phyloP scores from a whole-genome alignment of 2,113 vertebrate species.

The Neotoma lepida region DNA sequence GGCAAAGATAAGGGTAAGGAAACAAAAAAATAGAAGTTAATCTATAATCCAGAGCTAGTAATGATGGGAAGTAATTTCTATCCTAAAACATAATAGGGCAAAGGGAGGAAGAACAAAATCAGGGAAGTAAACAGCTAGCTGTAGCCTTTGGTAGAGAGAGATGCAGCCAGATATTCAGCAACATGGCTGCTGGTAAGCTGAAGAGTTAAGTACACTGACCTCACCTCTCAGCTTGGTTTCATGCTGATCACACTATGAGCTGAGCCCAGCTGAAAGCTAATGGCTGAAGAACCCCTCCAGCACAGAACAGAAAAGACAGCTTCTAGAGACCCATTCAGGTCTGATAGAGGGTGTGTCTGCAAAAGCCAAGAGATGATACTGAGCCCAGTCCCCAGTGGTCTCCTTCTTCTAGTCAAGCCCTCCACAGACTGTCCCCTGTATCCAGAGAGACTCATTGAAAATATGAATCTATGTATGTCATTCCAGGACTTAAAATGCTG shows the following conservation, averaged over 20 bases:
- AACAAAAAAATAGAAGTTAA: background rate
- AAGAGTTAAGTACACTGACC: background rate
- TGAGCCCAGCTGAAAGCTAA: background rate
- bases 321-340: background rate
- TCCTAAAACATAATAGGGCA: background rate
- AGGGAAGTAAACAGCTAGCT: background rate
- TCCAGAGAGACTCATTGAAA: background rate
- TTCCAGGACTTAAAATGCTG: conserved; percentile 23
- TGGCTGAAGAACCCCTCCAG: background rate
- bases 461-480: conserved; percentile 49
- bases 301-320: background rate
- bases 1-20: background rate
- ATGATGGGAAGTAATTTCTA: background rate
- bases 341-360: background rate
- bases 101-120: background rate
- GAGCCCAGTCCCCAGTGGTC: background rate
- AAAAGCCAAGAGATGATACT: background rate
- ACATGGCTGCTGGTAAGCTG: background rate
- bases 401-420: background rate
- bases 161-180: background rate
- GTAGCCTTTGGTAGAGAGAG: background rate
- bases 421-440: background rate
- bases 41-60: background rate
- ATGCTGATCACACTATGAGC: background rate
- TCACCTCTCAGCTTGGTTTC: background rate